Base-by-base conservation (phyloP, 2,797 vertebrate species). In the Sebastes paucispinis region DNA sequence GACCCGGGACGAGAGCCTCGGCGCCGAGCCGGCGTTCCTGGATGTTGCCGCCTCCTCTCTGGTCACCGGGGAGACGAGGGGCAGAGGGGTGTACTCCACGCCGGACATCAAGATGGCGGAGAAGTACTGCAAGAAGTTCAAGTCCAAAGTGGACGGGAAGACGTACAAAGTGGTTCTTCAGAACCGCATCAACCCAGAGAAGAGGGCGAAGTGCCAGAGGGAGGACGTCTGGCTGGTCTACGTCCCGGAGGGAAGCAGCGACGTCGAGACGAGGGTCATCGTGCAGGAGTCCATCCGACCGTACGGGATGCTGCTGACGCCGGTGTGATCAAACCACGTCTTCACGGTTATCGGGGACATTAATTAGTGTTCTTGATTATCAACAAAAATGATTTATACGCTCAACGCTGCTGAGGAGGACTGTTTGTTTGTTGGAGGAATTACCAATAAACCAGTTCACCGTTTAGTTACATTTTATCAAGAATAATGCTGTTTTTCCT, bases 91-190 rank as follows among this genome's bases (percentile, higher is more conserved):
- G 29, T 94, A 94, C 88, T 93, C 92, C 34, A 91, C 90, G 0
- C 80, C 90, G 0, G 73, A 90, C n/a, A 43, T 92, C 77, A 50
- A 69, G 34, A 36, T 74, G 22, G 92, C 91, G 0, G 67, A 88
- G 79, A 79, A 79, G 22, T 75, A 89, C 87, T 91, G 83, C 87
- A 88, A 82, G 83, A 86, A 0, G 6, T 95, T 94, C 85, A 91
- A 68, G 75, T 94, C 93, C 78, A 29, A 64, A 5, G 80, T 59
- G 36, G 92, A 89, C 7, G 88, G 91, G 24, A 93, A 92, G 75
- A 90, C 0, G 0, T 95, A 95, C 88, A 85, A 91, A 43, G 94
- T 94, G 63, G 47, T 94, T 18, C 91, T 95, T 6, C 93, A 95
- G 91, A 95, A 95, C 88, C 90, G 93, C 36, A 94, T 95, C 85